Evolutionary conservation across 2,797 vertebrate species (phyloP), one percentile per base, ranked within the genome.

Genomic region (Pachyuromys duprasi): DNA sequence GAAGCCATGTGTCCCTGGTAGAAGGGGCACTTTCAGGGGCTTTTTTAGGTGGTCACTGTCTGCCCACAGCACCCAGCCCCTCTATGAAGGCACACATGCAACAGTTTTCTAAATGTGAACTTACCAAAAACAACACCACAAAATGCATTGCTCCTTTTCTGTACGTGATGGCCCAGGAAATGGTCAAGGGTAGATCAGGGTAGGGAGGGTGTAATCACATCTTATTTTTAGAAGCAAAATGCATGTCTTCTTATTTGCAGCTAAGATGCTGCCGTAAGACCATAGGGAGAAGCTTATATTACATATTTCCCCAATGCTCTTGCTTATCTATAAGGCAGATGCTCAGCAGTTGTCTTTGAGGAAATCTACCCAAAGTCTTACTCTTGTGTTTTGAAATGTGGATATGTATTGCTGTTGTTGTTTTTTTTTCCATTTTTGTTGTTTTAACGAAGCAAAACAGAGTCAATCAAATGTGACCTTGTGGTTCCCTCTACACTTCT

Each of bases 171-270:
- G 96, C 92, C 97, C 90, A 28, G 96, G 96, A 96, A 97, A 57
- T 95, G 97, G 91, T 96, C 97, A 98, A 97, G 97, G 83, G 86
- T 94, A 97, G 97, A 93, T 89, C 95, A 97, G 97, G 97, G 98
- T 91, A 98, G 97, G 93, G 97, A 98, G 62, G 97, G 93, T 98
- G 98, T 98, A 98, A 98, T 98, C 96, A 98, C 95, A 97, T 98
- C 97, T 97, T 98, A 98, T 98, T 98, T 98, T 98, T 97, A 96
- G 98, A 98, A 96, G 97, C 96, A 97, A 94, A 97, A 97, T 95
- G 4, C 94, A 97, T 86, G 62, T 90, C 91, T 97, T 22, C 80
- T 98, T 98, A 97, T 97, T 98, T 98, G 97, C 97, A 97, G 79
- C 90, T 96, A 18, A 95, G 97, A 57, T 91, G 31, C 83, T 97